Evolutionary conservation across 2,888 invertebrate genomes (phyloP).

Genomic region (Rhingia campestris): DNA sequence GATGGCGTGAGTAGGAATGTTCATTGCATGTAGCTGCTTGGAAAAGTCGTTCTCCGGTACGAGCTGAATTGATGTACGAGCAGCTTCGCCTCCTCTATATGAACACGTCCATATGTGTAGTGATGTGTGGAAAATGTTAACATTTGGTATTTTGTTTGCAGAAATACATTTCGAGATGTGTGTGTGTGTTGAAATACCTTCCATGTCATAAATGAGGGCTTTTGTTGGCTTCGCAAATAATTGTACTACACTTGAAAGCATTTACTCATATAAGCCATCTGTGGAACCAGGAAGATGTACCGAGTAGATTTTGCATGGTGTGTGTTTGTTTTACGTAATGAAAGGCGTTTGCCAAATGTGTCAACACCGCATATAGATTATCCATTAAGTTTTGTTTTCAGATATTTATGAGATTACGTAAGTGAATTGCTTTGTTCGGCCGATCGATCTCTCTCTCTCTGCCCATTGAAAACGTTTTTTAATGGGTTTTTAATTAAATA

Average conservation of each 20-base stretch:
- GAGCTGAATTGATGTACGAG: not conserved
- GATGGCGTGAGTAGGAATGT: not conserved
- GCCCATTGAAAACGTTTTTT: not conserved
- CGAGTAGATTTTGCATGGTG: not conserved
- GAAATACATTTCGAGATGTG: not conserved
- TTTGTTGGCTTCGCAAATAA: constrained; percentile 32
- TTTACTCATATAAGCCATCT: constrained; percentile 3
- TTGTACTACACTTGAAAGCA: constrained; percentile 3
- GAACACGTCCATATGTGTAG: not conserved
- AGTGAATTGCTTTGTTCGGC: constrained; percentile 15
- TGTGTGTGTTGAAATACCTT: too few species aligned
- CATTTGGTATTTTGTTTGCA: constrained; percentile 20
- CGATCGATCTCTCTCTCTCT: constrained; percentile 4
- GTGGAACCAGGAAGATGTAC: constrained; percentile 44
- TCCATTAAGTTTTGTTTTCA: not conserved
- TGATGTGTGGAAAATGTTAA: constrained; percentile 1
- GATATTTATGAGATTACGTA: constrained; percentile 41
- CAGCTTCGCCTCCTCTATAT: not conserved
- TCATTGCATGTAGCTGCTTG: constrained; percentile 46
- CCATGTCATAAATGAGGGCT: constrained; percentile 14
- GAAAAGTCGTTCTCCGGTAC: constrained; percentile 18
- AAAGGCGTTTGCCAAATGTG: constrained; percentile 47
- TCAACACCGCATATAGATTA: constrained; percentile 18
- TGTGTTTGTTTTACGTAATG: constrained; percentile 30
- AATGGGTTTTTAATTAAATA: constrained; percentile 34